phyloP scores from a whole-genome alignment of 2,888 invertebrate genomes.

The Platerodrilus igneus region DNA sequence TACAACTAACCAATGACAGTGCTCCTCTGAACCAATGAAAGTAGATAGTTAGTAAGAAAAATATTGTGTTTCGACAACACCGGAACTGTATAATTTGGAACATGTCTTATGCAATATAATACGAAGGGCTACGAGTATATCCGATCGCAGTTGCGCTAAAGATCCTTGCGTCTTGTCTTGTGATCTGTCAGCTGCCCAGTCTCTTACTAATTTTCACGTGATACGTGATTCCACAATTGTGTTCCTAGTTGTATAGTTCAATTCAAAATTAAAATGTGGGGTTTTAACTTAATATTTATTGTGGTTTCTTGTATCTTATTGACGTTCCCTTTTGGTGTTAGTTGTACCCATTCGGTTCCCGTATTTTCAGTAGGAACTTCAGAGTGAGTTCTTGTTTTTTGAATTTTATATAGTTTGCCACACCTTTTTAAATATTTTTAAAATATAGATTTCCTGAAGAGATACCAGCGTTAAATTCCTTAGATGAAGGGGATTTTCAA shows the following conservation, averaged over 20 bases:
- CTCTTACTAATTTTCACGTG: constrained; percentile 12
- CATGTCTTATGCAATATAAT: too few species aligned
- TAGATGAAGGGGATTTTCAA: constrained; percentile 41
- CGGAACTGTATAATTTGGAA: too few species aligned
- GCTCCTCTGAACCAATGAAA: too few species aligned
- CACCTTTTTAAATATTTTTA: constrained; percentile 27
- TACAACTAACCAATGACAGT: too few species aligned
- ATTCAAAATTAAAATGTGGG: constrained; percentile 19
- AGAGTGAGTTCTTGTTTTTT: constrained; percentile 36
- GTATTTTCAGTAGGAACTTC: constrained; percentile 44
- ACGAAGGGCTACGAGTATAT: too few species aligned
- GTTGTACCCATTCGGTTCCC: constrained; percentile 41
- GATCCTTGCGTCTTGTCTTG: too few species aligned
- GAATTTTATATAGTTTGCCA: constrained; percentile 26
- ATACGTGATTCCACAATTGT: background rate
- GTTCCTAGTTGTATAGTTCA: constrained; percentile 4
- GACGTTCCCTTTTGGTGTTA: constrained; percentile 12
- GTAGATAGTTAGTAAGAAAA: too few species aligned
- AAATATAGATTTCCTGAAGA: constrained; percentile 27
- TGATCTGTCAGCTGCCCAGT: too few species aligned
- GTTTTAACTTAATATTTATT: constrained; percentile 12
- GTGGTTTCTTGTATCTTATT: constrained; percentile 14
- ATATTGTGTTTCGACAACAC: too few species aligned
- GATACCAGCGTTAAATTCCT: constrained; percentile 42
- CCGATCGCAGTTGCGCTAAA: too few species aligned